phyloP scores from a whole-genome alignment of 2,797 vertebrate species.

The Crenichthys baileyi region DNA sequence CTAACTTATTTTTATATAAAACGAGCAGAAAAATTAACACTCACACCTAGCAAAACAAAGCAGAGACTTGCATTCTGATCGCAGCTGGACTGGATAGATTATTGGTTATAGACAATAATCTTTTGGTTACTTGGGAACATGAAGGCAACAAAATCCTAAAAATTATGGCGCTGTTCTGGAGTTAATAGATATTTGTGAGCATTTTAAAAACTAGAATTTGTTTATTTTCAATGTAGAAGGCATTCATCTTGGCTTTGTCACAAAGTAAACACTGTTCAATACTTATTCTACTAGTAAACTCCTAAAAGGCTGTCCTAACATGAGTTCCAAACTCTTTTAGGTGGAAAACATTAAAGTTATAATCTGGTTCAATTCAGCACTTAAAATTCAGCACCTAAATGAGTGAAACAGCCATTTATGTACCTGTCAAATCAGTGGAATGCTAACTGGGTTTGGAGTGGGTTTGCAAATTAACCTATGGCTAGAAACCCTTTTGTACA shows the following conservation, averaged over 20 bases:
- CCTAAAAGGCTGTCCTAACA: neutral
- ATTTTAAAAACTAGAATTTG: neutral
- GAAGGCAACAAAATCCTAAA: neutral
- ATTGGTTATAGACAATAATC: neutral
- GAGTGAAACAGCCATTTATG: neutral
- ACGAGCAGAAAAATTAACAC: neutral
- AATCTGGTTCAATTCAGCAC: too few relatives aligned
- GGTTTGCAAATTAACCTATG: too few relatives aligned
- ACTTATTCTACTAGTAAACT: neutral
- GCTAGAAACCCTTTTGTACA: too few relatives aligned
- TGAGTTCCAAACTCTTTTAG: neutral
- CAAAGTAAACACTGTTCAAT: neutral
- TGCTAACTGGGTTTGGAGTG: too few relatives aligned
- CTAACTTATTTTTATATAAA: neutral
- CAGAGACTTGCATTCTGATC: neutral
- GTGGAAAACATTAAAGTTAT: too few relatives aligned
- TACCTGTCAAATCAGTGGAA: neutral
- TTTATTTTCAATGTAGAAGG: neutral
- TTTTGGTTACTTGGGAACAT: neutral
- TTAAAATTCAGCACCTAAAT: neutral
- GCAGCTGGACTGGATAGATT: neutral
- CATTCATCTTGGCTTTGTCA: neutral
- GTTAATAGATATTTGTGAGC: neutral
- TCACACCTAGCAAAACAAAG: neutral
- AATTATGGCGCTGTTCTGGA: too few relatives aligned